Conservation (phyloP, 2,888 invertebrate species). For the Odontothrips loti region DNA sequence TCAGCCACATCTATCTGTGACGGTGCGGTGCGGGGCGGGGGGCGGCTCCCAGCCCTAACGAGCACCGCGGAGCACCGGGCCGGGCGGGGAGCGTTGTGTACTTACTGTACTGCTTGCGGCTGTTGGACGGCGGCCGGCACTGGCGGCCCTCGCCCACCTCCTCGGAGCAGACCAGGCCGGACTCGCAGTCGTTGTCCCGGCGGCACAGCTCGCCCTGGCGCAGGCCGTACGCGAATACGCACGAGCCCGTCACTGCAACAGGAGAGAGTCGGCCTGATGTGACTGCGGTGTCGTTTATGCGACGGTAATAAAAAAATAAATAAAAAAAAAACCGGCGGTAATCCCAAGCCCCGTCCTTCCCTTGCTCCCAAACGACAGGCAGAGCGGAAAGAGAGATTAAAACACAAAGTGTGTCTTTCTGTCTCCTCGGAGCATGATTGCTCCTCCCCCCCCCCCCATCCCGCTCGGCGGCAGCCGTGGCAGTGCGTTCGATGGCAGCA, state of each 20-base stretch:
- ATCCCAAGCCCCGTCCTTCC: too few relatives aligned
- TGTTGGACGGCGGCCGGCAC: conserved; percentile 71
- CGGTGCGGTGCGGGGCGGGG: too few relatives aligned
- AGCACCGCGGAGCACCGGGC: too few relatives aligned
- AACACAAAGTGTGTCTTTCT: not conserved
- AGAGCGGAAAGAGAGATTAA: conserved; percentile 14
- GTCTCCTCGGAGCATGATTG: not conserved
- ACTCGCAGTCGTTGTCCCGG: conserved; percentile 78
- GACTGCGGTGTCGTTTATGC: too few relatives aligned
- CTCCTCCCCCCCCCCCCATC: not conserved
- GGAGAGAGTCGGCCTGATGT: conserved; percentile 34
- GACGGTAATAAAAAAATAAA: too few relatives aligned
- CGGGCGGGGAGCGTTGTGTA: conserved; percentile 31
- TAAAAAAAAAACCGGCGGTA: too few relatives aligned
- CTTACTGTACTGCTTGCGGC: conserved; percentile 71
- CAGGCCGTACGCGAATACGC: conserved; percentile 65
- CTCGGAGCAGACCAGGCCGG: conserved; percentile 71
- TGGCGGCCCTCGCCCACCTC: conserved; percentile 56
- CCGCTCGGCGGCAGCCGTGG: too few relatives aligned
- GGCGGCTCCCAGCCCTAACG: too few relatives aligned
- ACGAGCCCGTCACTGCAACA: conserved; percentile 58
- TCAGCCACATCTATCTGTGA: too few relatives aligned
- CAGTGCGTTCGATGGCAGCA: too few relatives aligned
- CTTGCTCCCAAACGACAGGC: too few relatives aligned
- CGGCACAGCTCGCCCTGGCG: conserved; percentile 79